These are phyloP conservation scores for Andrena haemorrhoa DNA, from an alignment of 2,888 invertebrate species.

Conservation along the genomic window DNA sequence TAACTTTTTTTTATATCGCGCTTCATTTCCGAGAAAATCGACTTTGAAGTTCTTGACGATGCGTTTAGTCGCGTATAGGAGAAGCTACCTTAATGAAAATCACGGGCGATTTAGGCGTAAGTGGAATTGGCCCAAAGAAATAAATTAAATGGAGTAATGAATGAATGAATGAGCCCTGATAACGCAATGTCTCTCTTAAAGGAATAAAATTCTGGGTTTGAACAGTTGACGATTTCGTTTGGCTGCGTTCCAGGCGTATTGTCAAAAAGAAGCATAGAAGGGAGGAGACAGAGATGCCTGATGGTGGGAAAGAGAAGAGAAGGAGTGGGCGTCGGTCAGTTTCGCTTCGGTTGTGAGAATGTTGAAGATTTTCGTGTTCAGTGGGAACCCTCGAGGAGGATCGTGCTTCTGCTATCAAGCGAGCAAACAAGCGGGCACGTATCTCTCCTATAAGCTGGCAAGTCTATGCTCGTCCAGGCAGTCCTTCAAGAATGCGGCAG, in stretches of 20 bases:
- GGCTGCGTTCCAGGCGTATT: constrained; percentile 59
- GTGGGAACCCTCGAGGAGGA: constrained; percentile 51
- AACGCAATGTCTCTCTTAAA: background rate
- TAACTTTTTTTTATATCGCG: no score
- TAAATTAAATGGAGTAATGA: no score
- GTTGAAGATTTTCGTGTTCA: constrained; percentile 55
- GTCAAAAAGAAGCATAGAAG: constrained; percentile 42
- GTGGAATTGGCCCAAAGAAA: no score
- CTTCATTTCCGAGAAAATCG: no score
- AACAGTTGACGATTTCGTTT: constrained; percentile 54
- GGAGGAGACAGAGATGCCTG: constrained; percentile 6
- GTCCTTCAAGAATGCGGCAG: constrained; percentile 43
- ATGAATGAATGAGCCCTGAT: background rate
- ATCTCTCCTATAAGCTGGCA: constrained; percentile 52
- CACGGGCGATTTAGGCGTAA: no score
- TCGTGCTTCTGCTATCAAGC: constrained; percentile 60
- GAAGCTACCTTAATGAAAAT: no score
- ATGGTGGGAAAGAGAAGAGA: constrained; percentile 16
- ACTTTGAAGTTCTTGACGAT: no score
- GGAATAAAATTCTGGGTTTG: constrained; percentile 38
- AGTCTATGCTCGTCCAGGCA: constrained; percentile 32
- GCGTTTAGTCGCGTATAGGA: no score
- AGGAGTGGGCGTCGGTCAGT: constrained; percentile 63
- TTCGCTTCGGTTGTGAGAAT: constrained; percentile 54
- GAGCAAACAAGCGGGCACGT: constrained; percentile 50